Evolutionary conservation across 2,888 invertebrate species (phyloP), one percentile per base, ranked within the genome.

Genomic region (Cheilosia variabilis): DNA sequence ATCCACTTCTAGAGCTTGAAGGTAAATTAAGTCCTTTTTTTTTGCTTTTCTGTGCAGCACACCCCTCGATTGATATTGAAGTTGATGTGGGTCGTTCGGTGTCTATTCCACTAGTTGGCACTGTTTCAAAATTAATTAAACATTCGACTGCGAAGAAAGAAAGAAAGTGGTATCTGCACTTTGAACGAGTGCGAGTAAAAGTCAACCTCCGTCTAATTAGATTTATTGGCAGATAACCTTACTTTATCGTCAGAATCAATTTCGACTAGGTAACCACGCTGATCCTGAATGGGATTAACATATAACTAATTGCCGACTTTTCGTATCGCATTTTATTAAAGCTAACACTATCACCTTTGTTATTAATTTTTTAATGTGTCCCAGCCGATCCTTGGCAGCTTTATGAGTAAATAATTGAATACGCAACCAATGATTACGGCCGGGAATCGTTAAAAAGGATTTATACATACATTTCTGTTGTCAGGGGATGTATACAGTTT

Each of bases 121-220:
- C 37, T 75, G 71, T 75, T 84, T 83, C 63, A 73, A 78, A 78
- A 83, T 83, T 83, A 83, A 83, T 83, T 78, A 83, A 66, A 78
- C 68, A 68, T 65, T 78, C 45, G 24, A 78, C 50, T 19, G 52
- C 13, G 24, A n/a, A 43, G 10, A 34, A 34, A 43, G 34, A 43
- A 41, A 41, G 4, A 31, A n/a, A n/a, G 13, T 13, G n/a, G n/a
- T 50, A 47, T 47, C 31, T 19, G 3, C 34, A 78, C 58, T 55
- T 27, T 53, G 65, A 19, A 71, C 53, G 24, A 4, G 27, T 60
- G 47, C 45, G 50, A 65, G 43, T 10, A 13, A 60, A 71, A 77
- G 45, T 55, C 60, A 62, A 66, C 69, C 78, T 65, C 50, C 57
- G 73, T 73, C 83, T 73, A 83, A 83, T 83, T 78, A 83, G 68